These are phyloP conservation scores for Aramus guarauna DNA, from an alignment of 2,113 vertebrate species.

Conservation along the genomic window DNA sequence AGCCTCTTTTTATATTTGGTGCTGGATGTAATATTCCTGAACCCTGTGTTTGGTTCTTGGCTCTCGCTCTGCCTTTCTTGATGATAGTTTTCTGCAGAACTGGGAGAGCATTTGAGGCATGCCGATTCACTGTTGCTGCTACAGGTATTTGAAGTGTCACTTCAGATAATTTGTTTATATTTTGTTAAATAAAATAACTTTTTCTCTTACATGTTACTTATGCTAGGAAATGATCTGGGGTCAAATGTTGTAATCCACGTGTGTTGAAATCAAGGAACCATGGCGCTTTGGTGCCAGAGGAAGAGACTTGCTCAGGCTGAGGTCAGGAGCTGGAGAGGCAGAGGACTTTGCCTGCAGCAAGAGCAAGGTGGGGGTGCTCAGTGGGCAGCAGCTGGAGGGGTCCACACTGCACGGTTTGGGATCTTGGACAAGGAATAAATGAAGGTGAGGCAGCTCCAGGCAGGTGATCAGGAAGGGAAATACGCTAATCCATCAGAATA, in stretches of 20 bases:
- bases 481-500: neutral
- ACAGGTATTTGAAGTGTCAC: neutral
- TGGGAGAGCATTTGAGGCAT: neutral
- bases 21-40: neutral
- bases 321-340: neutral
- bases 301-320: neutral
- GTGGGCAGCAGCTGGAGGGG: neutral
- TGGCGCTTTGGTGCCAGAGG: neutral
- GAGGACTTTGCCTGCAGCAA: neutral
- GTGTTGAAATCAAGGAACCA: neutral
- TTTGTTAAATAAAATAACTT: neutral
- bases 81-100: neutral
- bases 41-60: neutral
- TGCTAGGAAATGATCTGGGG: neutral
- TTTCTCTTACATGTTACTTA: neutral
- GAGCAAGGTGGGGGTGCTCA: neutral
- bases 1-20: neutral
- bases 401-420: neutral
- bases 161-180: neutral
- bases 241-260: neutral
- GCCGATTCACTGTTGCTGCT: neutral
- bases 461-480: neutral
- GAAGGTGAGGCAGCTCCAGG: neutral
- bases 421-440: neutral
- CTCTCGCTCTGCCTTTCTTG: neutral